These are phyloP conservation scores for Linnaemya tessellans DNA, from an alignment of 2,888 invertebrate genomes.

Conservation along the genomic window DNA sequence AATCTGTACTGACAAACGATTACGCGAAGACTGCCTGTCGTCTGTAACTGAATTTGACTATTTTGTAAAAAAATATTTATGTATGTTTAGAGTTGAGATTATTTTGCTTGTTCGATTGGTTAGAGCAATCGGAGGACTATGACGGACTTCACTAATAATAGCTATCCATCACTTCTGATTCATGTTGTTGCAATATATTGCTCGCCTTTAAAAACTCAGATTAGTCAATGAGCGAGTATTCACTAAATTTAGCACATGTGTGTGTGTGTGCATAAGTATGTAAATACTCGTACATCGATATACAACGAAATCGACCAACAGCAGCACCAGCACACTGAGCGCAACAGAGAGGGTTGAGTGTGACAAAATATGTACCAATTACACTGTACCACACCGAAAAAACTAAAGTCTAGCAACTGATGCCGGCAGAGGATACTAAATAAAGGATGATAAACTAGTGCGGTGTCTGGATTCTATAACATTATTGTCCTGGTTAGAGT, in stretches of 20 bases:
- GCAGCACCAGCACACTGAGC: conserved; percentile 30
- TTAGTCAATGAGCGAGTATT: conserved; percentile 58
- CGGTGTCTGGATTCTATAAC: no score
- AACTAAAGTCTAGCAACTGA: not conserved
- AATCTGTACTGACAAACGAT: not conserved
- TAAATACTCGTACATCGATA: not conserved
- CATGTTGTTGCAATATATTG: conserved; percentile 11
- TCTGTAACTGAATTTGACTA: conserved; percentile 55
- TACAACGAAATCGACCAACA: conserved; percentile 6
- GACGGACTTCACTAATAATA: conserved; percentile 47
- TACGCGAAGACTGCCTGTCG: conserved; percentile 31
- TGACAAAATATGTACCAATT: not conserved
- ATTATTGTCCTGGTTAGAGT: no score
- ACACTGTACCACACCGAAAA: not conserved
- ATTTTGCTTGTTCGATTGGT: conserved; percentile 24
- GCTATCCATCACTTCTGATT: not conserved
- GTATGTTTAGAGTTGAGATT: conserved; percentile 30
- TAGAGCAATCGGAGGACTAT: conserved; percentile 27
- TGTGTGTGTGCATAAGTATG: not conserved
- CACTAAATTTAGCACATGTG: conserved; percentile 48
- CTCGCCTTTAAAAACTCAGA: conserved; percentile 23
- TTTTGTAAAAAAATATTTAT: conserved; percentile 16
- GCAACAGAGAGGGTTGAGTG: conserved; percentile 48
- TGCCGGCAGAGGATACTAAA: no score
- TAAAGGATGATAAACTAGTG: no score